Base-by-base conservation (phyloP, 2,888 invertebrate species). In the Lepeophtheirus nordmannii region DNA sequence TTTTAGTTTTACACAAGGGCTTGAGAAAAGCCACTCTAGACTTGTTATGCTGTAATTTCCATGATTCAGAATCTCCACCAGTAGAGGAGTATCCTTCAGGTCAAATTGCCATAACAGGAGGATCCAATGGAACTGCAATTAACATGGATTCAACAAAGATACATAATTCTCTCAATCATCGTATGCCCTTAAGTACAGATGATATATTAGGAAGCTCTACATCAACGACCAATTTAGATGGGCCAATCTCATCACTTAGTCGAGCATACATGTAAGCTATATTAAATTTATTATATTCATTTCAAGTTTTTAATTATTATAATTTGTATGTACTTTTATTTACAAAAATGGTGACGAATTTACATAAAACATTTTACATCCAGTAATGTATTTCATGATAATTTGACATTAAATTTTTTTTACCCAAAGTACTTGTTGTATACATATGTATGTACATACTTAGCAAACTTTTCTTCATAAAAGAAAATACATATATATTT, bases 1-100 rank as follows among this genome's bases (percentile, higher is more conserved):
- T 88, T 76, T 80, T 89, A 75, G 83, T 85, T 62, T 78, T 88
- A 67, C 87, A 88, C 74, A 82, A 84, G 40, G 86, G 86, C 2
- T 78, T 87, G 68, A 80, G 87, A 20, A 80, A 83, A 65, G 87
- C 86, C 0, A 80, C 84, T 53, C 76, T 85, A 63, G 85, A 86
- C 74, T 77, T 85, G 57, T 85, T 86, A 77, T 87, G 87, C 76
- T 86, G 86, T 60, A 83, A 83, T 74, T 83, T 84, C 75, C 82
- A 82, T 17, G 53, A 46, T 46, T 46, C 53, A 2, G 53, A 14
- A 46, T 46, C 53, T n/a, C 53, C 53, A n/a, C n/a, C 2, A 14
- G 70, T 41, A 22, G 40, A 61, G 61, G 38, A 30, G 5, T 22
- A 22, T n/a, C 61, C 61, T 12, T 8, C 37, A 1, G 12, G 10